Base-by-base conservation (phyloP, 2,888 invertebrate genomes). In the Ctenicera cuprea region DNA sequence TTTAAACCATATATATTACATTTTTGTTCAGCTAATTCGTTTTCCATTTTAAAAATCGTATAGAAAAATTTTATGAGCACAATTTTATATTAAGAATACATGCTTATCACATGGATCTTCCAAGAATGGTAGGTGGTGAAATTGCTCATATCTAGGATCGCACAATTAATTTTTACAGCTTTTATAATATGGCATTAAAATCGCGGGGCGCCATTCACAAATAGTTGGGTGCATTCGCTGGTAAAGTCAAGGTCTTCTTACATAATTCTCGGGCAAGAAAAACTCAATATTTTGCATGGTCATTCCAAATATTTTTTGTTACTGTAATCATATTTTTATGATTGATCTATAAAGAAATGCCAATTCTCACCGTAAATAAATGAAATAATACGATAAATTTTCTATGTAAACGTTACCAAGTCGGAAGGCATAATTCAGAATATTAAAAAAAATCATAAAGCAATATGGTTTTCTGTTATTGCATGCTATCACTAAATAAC, bases 181-280 rank as follows among this genome's bases (percentile, higher is more conserved):
- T 38, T 59, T 20, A 38, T n/a, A 54, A 30, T 26, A 3, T 38
- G 59, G 38, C 18, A 59, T 59, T 59, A 59, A 38, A 59, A 33
- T 59, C 9, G 54, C 16, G 50, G 64, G 50, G 37, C 41, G 38
- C 20, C 18, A 67, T 45, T 57, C 41, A 57, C 59, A 59, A 67
- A 67, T 59, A 38, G n/a, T 65, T 37, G 12, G 20, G 38, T 57
- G 45, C 67, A 33, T 67, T 67, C 67, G 33, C 67, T 67, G 41
- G 37, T 45, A 45, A 67, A 59, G 57, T 59, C 67, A 67, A 67
- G 57, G 67, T 30, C 14, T 59, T 41, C 26, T 67, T 67, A 59
- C 33, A 45, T 45, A 57, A 67, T 54, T 50, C n/a, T 18, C 12
- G 30, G 7, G 3, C 12, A 59, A 38, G 37, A 38, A 30, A 33